phyloP scores from a whole-genome alignment of 2,888 invertebrate genomes.

The Portevinia maculata region DNA sequence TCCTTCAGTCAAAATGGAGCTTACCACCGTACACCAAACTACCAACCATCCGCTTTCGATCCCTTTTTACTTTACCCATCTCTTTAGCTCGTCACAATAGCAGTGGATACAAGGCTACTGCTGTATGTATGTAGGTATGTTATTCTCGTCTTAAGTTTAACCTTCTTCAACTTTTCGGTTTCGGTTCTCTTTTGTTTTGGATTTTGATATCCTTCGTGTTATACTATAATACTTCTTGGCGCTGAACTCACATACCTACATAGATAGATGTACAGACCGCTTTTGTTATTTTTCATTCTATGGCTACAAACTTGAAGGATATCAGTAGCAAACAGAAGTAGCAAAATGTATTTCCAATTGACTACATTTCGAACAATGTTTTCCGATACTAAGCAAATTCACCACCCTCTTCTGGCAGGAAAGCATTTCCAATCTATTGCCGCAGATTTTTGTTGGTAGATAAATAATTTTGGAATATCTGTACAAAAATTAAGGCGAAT shows the following conservation, averaged over 20 bases:
- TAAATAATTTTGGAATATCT: constrained; percentile 20
- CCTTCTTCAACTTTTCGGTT: constrained; percentile 73
- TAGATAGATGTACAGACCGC: not conserved
- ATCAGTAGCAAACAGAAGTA: constrained; percentile 44
- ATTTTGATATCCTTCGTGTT: constrained; percentile 68
- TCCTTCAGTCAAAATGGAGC: constrained; percentile 76
- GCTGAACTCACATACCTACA: not conserved
- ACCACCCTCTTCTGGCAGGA: constrained; percentile 22
- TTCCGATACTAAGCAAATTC: constrained; percentile 29
- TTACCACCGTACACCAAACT: constrained; percentile 12
- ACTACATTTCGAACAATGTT: constrained; percentile 59
- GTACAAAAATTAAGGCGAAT: constrained; percentile 43
- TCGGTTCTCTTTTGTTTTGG: constrained; percentile 60
- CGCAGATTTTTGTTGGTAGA: constrained; percentile 46
- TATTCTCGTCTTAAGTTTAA: constrained; percentile 71
- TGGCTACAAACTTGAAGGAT: constrained; percentile 29
- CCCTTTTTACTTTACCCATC: constrained; percentile 51
- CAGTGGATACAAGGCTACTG: constrained; percentile 5
- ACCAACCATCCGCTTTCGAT: constrained; percentile 11
- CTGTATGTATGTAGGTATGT: constrained; percentile 52
- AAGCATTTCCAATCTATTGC: constrained; percentile 55
- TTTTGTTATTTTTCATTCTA: constrained; percentile 24
- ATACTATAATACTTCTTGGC: constrained; percentile 13
- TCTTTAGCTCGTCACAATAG: constrained; percentile 62
- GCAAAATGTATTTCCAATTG: constrained; percentile 61